Conservation (phyloP, 2,888 invertebrate species). For the Diarsia dahlii region DNA sequence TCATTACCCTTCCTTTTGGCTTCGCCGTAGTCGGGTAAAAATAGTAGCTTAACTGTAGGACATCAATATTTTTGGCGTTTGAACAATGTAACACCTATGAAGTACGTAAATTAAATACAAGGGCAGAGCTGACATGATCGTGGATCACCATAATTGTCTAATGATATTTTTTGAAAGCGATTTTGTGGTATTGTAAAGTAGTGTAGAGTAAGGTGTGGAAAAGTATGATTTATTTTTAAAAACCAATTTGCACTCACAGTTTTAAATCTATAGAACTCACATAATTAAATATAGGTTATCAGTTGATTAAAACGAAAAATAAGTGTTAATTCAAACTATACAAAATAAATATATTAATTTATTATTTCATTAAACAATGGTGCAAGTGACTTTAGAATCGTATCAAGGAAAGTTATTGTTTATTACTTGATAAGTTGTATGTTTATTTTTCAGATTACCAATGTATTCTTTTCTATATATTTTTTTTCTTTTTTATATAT, state of each 20-base stretch:
- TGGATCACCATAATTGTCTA: neutral
- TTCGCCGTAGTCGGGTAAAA: too few relatives aligned
- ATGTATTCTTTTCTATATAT: neutral
- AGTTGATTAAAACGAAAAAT: neutral
- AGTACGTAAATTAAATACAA: neutral
- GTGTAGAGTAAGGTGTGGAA: too few relatives aligned
- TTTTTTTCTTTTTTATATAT: neutral
- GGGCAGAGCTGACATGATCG: neutral
- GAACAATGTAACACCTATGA: neutral
- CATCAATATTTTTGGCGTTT: neutral
- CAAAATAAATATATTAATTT: too few relatives aligned
- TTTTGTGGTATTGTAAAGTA: slow-evolving; percentile 6
- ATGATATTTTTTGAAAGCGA: neutral
- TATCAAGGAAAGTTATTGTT: neutral
- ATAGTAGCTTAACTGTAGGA: neutral
- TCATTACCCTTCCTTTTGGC: too few relatives aligned
- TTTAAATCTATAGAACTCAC: too few relatives aligned
- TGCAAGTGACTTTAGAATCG: neutral
- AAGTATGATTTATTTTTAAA: neutral
- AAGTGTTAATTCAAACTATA: neutral
- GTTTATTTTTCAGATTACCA: neutral
- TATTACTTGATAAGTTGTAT: too few relatives aligned
- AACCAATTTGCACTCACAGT: neutral
- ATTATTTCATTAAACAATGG: too few relatives aligned
- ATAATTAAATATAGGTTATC: neutral